Percentiles rank a stretch among this genome's conserved stretches.
Conservation (phyloP, 2,797 vertebrate species). For the Pitangus sulphuratus region DNA sequence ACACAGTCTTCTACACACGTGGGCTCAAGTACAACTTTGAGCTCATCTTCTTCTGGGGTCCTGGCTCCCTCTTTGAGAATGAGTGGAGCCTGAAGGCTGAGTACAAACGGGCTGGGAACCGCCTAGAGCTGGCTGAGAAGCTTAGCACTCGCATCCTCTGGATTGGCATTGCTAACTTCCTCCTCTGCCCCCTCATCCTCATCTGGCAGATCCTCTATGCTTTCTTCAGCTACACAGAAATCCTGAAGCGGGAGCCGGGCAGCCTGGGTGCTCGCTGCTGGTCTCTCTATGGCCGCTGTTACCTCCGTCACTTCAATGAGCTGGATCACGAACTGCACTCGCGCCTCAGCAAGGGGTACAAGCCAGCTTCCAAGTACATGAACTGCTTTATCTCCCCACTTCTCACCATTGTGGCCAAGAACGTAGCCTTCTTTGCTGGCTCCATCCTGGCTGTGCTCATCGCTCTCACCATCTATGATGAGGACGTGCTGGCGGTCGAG, state of each 20-base stretch:
- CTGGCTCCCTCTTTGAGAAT: constrained; percentile 95
- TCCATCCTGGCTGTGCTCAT: constrained; percentile 97
- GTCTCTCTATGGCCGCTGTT: constrained; percentile 97
- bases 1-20: constrained; percentile 91
- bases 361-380: constrained; percentile 98
- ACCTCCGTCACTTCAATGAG: constrained; percentile 97
- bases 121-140: constrained; percentile 92
- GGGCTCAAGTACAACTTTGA: constrained; percentile 99
- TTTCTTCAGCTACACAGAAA: constrained; percentile 98
- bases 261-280: constrained; percentile 96
- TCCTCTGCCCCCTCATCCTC: constrained; percentile 95
- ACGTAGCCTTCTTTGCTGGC: constrained; percentile 95
- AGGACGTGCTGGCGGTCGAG: constrained; percentile 94
- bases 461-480: constrained; percentile 97
- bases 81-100: constrained; percentile 97
- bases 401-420: constrained; percentile 94
- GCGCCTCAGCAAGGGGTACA: constrained; percentile 95
- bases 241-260: constrained; percentile 95
- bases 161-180: constrained; percentile 96
- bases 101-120: constrained; percentile 92
- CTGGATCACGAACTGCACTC: constrained; percentile 97
- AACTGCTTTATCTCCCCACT: constrained; percentile 97
- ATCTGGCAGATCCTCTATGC: constrained; percentile 99
- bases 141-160: constrained; percentile 94
- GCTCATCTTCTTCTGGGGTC: constrained; percentile 99